Base-by-base conservation (phyloP, 2,888 invertebrate species). In the Leptura quadrifasciata region DNA sequence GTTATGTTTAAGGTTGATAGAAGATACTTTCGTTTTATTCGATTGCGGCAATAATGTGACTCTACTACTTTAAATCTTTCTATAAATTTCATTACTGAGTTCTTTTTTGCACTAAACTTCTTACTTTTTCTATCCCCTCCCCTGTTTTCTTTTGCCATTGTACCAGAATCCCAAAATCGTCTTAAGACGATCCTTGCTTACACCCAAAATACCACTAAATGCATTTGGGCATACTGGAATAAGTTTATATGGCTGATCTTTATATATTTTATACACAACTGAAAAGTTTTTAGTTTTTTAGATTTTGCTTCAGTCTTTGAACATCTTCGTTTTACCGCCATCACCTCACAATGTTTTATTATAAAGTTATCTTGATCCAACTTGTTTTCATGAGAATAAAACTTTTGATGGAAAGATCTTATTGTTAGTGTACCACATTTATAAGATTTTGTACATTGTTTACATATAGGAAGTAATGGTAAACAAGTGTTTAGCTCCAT, bases 21-120 rank as follows among this genome's bases (percentile, higher is more conserved):
- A 55, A 79, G 58, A 65, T 79, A 79, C 10, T 54, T 61, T 54
- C 79, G 65, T 31, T 57, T 24, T 57, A 57, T 63, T 39, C 35
- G 71, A 20, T 65, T 67, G 18, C 79, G 15, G 58, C 71, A 79
- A 72, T 79, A 79, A 55, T 78, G 78, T n/a, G 64, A 70, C 54
- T 78, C 74, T 58, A 71, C n/a, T n/a, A n/a, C n/a, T n/a, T n/a
- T n/a, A n/a, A 12, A 57, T 17, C 18, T 57, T 57, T 57, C 57
- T 18, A 57, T 57, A 17, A 57, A 57, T 17, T 20, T 6, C 57
- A 57, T 57, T 57, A 54, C 54, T 54, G n/a, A 54, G 3, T 9
- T 54, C 10, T 54, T 15, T 54, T 17, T 54, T 54, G 18, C 57
- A 6, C 9, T 57, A 18, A n/a, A n/a, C n/a, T n/a, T n/a, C n/a